Base-by-base conservation (phyloP, 2,888 invertebrate species). In the Maniola hyperantus region DNA sequence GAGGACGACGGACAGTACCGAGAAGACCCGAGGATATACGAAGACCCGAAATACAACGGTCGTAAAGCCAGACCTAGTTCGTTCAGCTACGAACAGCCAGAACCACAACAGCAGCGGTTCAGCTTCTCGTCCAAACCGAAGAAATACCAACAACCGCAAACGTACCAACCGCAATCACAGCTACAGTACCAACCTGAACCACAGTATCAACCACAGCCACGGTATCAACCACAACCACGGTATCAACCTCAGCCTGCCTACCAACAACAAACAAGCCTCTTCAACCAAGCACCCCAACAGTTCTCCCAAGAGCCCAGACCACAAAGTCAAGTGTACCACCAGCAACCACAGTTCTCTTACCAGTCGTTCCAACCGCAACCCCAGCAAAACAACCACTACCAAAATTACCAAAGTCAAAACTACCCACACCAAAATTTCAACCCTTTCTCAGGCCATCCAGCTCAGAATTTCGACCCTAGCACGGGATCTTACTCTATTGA, bases 1-100 rank as follows among this genome's bases (percentile, higher is more conserved):
- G 94, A 96, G 78, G 97, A 97, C 79, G 97, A 97, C 79, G 97
- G 97, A 0, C 97, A 97, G 78, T 97, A 97, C 85, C 93, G 96
- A 55, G 97, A 97, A 81, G 97, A 97, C 82, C 97, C 97, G 0
- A 94, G 94, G 69, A 93, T 96, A 69, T 97, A 97, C 88, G 95
- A 96, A 83, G 95, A 95, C 78, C 94, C 95, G 8, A 93, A 94
- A 73, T 95, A 93, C 87, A 95, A 84, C 83, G 87, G 80, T 77
- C 83, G 76, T 71, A 83, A 72, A 65, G 69, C 77, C 64, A 78
- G 83, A 67, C 84, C 83, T n/a, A 74, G 79, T 1, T 72, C 78
- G 13, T 76, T 83, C 74, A 79, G 77, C 13, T 88, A 75, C 82
- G 84, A 85, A 64, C 77, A 75, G 57, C 78, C 79, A 15, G 51